Percentiles rank a stretch among this genome's conserved stretches.
These are phyloP conservation scores for Homarus americanus DNA, from an alignment of 1,140 invertebrate species.

Conservation along the genomic window DNA sequence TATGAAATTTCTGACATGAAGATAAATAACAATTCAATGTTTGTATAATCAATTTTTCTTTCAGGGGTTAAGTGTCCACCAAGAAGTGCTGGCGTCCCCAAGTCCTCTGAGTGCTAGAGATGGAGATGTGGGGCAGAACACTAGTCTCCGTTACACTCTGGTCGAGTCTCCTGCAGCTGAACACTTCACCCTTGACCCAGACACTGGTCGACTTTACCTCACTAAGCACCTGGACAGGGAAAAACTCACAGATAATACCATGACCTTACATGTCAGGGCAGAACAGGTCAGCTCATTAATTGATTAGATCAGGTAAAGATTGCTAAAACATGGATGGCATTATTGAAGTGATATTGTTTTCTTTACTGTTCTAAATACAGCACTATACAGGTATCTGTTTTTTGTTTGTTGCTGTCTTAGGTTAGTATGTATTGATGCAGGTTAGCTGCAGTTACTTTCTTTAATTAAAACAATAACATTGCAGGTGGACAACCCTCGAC, in stretches of 20 bases:
- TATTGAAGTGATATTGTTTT: too few species aligned
- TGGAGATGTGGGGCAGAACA: slow-evolving; percentile 82
- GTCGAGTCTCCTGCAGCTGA: slow-evolving; percentile 80
- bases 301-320: too few species aligned
- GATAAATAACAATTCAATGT: too few species aligned
- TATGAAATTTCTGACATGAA: too few species aligned
- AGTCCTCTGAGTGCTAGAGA: slow-evolving; percentile 86
- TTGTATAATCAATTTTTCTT: not conserved
- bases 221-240: slow-evolving; percentile 69
- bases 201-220: slow-evolving; percentile 87
- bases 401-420: too few species aligned
- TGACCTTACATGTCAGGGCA: slow-evolving; percentile 86
- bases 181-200: slow-evolving; percentile 89
- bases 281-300: slow-evolving; percentile 76
- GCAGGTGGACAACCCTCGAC: slow-evolving; percentile 87
- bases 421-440: too few species aligned
- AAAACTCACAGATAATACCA: slow-evolving; percentile 80
- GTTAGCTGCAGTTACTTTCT: too few species aligned
- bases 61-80: slow-evolving; percentile 79
- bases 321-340: too few species aligned
- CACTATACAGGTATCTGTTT: too few species aligned
- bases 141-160: slow-evolving; percentile 78
- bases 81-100: slow-evolving; percentile 84
- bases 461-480: too few species aligned
- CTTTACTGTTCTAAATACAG: too few species aligned